Percentiles rank a stretch among this genome's conserved stretches.
Conservation (phyloP, 2,113 vertebrate species). For the Machaerirhynchus nigripectus region DNA sequence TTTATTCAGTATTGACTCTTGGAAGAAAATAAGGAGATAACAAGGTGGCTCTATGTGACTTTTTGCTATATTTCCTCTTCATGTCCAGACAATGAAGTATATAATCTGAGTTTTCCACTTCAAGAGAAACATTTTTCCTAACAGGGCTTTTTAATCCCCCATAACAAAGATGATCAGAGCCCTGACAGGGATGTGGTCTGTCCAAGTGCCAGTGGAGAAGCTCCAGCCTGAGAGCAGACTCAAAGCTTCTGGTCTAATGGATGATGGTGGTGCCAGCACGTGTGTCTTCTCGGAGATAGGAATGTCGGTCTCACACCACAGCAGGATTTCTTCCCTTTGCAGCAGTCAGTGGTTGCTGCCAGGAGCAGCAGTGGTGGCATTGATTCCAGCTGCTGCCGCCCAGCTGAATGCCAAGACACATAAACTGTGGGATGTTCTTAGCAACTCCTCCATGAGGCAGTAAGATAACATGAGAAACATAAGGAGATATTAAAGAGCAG, state of each 20-base stretch:
- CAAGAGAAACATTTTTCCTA: conserved; percentile 17
- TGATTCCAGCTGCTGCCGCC: conserved; percentile 28
- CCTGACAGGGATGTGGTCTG: not conserved
- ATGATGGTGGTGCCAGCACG: conserved; percentile 27
- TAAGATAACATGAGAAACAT: conserved; percentile 46
- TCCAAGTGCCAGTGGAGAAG: not conserved
- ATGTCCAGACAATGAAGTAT: conserved; percentile 6
- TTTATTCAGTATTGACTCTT: not conserved
- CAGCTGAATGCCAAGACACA: conserved; percentile 33
- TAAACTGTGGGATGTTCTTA: conserved; percentile 41
- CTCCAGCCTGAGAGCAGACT: conserved; percentile 5
- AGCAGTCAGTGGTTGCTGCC: not conserved
- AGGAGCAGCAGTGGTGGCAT: conserved; percentile 21
- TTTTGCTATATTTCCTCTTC: conserved; percentile 18
- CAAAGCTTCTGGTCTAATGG: not conserved
- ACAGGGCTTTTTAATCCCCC: conserved; percentile 19
- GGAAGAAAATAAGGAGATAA: not conserved
- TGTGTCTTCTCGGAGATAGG: conserved; percentile 23
- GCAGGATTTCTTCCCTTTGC: not conserved
- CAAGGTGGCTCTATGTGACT: not conserved
- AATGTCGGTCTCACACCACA: not conserved
- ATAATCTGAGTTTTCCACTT: conserved; percentile 30
- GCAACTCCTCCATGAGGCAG: conserved; percentile 15
- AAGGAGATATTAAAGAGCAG: conserved; percentile 46
- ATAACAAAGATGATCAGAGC: not conserved